phyloP scores from a whole-genome alignment of 2,888 invertebrate genomes.

The Drosophila anomalata region DNA sequence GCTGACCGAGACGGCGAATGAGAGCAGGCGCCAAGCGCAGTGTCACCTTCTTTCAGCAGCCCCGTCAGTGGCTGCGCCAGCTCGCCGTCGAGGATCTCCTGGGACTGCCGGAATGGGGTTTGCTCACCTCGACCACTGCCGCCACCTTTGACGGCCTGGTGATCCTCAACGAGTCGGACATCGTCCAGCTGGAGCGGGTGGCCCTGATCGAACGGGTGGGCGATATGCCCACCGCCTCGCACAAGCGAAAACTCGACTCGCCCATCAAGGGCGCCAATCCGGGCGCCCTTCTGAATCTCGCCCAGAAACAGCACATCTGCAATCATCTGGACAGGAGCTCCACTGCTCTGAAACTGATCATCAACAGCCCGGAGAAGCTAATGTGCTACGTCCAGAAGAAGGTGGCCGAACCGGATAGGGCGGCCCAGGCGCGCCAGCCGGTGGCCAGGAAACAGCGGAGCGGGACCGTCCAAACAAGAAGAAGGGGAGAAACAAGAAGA shows the following conservation, averaged over 20 bases:
- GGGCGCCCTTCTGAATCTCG: not conserved
- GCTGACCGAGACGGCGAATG: conserved; percentile 94
- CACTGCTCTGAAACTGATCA: conserved; percentile 25
- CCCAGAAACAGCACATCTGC: conserved; percentile 28
- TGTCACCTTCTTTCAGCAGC: conserved; percentile 93
- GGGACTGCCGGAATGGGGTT: conserved; percentile 84
- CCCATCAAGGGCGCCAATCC: not conserved
- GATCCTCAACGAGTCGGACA: conserved; percentile 21
- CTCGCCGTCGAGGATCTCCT: conserved; percentile 85
- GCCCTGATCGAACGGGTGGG: conserved; percentile 36
- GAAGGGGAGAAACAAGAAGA: too few species aligned
- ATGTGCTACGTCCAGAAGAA: conserved; percentile 26
- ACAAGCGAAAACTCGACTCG: not conserved
- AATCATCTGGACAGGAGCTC: conserved; percentile 19
- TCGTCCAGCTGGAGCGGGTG: conserved; percentile 9
- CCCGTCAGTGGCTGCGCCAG: conserved; percentile 97
- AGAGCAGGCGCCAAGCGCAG: conserved; percentile 79
- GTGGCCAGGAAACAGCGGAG: not conserved
- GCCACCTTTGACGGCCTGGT: conserved; percentile 46
- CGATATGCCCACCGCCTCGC: conserved; percentile 32
- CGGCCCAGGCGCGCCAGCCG: not conserved
- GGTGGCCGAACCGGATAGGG: conserved; percentile 1
- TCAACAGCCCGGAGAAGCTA: conserved; percentile 33
- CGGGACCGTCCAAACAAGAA: too few species aligned
- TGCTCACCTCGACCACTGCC: conserved; percentile 29